phyloP scores from a whole-genome alignment of 2,888 invertebrate species.

The Mesorhabditis belari region DNA sequence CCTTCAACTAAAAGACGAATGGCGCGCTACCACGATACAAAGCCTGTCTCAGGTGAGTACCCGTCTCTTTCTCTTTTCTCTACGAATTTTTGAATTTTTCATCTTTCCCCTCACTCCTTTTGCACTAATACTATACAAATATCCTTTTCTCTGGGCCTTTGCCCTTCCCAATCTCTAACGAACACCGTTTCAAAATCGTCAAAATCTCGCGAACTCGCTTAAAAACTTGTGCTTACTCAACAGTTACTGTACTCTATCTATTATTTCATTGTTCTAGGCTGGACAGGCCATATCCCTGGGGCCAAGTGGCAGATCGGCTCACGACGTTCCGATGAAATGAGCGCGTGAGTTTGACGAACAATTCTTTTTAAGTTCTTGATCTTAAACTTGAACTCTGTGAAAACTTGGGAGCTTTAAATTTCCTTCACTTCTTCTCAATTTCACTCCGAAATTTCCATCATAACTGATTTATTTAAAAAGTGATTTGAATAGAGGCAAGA shows the following conservation, averaged over 20 bases:
- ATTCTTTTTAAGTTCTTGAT: too few relatives aligned
- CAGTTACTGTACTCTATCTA: too few relatives aligned
- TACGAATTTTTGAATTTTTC: too few relatives aligned
- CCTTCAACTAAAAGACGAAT: too few relatives aligned
- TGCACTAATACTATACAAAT: background rate
- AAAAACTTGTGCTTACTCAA: background rate
- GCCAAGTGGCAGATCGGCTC: slow-evolving; percentile 34
- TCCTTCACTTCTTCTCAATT: too few relatives aligned
- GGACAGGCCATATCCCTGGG: slow-evolving; percentile 35
- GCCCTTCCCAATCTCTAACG: background rate
- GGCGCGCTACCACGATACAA: background rate
- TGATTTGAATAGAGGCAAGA: too few relatives aligned
- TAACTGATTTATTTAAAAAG: too few relatives aligned
- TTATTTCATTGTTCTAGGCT: too few relatives aligned
- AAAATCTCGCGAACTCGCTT: background rate
- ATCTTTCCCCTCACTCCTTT: background rate
- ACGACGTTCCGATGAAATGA: slow-evolving; percentile 7
- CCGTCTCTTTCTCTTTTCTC: too few relatives aligned
- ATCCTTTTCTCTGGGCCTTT: background rate
- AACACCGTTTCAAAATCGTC: background rate
- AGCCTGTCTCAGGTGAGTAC: background rate
- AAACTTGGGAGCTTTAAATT: too few relatives aligned
- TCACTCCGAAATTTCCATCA: too few relatives aligned
- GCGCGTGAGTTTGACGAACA: background rate
- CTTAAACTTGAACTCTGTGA: too few relatives aligned